A percentile compares a stretch with the other conserved stretches of the same genome.
These are phyloP conservation scores for Gambusia yucatana DNA, from an alignment of 2,797 vertebrate species.

Conservation along the genomic window DNA sequence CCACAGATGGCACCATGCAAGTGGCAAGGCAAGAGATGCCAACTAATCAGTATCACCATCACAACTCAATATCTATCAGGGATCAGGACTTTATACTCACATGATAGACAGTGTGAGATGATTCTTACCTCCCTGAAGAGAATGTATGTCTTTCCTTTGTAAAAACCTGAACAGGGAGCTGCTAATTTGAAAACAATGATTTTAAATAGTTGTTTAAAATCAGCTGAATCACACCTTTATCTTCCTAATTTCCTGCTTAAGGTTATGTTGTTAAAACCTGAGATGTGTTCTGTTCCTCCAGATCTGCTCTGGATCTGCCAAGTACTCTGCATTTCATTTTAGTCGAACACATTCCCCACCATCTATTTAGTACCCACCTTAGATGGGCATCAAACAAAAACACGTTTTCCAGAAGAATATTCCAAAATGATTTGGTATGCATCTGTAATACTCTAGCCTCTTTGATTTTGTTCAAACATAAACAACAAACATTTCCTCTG, in stretches of 20 bases:
- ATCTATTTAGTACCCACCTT: slow-evolving; percentile 40
- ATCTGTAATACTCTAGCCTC: background rate
- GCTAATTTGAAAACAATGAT: background rate
- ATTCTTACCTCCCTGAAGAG: background rate
- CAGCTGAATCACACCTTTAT: background rate
- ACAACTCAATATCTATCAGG: slow-evolving; percentile 5
- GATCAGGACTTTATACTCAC: slow-evolving; percentile 3
- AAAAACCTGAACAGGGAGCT: background rate
- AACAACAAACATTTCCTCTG: slow-evolving; percentile 20
- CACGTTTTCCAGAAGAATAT: slow-evolving; percentile 36
- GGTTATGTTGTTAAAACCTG: background rate
- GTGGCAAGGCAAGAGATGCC: background rate
- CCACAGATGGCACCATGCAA: slow-evolving; percentile 2
- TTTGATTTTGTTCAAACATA: slow-evolving; percentile 20
- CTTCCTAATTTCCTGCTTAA: background rate
- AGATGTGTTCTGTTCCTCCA: background rate
- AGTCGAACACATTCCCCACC: slow-evolving; percentile 33
- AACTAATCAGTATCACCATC: background rate
- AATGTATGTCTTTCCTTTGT: no score
- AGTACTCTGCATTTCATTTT: slow-evolving; percentile 54
- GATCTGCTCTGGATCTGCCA: slow-evolving; percentile 7
- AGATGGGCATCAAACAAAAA: slow-evolving; percentile 43
- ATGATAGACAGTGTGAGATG: background rate
- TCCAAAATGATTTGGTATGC: slow-evolving; percentile 17
- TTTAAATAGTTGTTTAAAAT: background rate